Evolutionary conservation across 1,140 invertebrate genomes (phyloP).

Genomic region (Ladona fulva): DNA sequence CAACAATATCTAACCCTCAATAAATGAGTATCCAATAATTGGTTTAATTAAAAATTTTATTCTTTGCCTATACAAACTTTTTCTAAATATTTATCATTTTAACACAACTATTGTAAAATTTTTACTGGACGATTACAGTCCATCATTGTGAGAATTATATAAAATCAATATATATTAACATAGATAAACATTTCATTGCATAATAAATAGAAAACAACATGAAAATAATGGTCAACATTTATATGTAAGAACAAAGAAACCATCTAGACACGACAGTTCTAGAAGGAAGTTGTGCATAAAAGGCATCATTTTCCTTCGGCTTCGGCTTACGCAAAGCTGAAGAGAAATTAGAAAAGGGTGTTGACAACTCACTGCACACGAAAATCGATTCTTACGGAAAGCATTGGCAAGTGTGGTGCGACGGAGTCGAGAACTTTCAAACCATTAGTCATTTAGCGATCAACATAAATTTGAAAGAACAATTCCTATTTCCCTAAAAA

Average conservation of each 20-base stretch:
- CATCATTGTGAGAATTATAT: constrained; percentile 1
- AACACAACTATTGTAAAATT: neutral
- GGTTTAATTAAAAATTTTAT: constrained; percentile 2
- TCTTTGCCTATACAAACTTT: constrained; percentile 6
- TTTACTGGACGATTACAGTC: neutral
- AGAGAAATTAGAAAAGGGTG: neutral
- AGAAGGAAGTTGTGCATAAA: neutral
- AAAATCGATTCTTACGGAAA: neutral
- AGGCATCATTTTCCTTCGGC: neutral
- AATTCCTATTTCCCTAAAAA: neutral
- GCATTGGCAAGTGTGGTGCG: neutral
- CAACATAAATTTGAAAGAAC: neutral
- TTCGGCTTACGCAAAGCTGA: neutral
- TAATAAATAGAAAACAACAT: neutral
- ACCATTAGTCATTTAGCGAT: neutral
- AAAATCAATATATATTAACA: constrained; percentile 1
- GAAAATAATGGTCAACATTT: constrained; percentile 8
- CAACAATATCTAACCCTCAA: too few species aligned
- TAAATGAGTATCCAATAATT: too few species aligned
- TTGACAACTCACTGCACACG: neutral
- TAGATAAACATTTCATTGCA: constrained; percentile 8
- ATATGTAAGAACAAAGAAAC: constrained; percentile 1
- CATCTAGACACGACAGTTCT: neutral
- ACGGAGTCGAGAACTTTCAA: neutral
- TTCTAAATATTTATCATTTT: neutral